Conservation (phyloP, 2,888 invertebrate genomes). For the Drosophila cognata region DNA sequence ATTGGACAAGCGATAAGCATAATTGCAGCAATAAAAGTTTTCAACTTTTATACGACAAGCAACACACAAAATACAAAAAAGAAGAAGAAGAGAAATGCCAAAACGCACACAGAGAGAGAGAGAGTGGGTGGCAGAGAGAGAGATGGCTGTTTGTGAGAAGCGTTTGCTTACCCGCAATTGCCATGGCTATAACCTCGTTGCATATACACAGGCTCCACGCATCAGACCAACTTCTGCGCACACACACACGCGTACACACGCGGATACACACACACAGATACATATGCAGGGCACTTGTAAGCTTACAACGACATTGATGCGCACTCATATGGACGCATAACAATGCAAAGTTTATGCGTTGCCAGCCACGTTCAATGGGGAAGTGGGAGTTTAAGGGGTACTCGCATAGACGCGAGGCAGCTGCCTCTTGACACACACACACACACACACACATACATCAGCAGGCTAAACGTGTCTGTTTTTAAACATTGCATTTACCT, state of each 20-base stretch:
- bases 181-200: constrained; percentile 50
- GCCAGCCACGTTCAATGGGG: constrained; percentile 29
- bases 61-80: constrained; percentile 33
- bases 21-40: constrained; percentile 85
- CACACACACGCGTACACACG: constrained; percentile 13
- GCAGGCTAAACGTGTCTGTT: constrained; percentile 11
- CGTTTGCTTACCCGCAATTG: constrained; percentile 64
- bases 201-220: constrained; percentile 29
- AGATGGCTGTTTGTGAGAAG: constrained; percentile 36
- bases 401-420: constrained; percentile 26
- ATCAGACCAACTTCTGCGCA: constrained; percentile 8
- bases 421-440: constrained; percentile 33
- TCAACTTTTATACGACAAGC: constrained; percentile 79
- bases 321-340: constrained; percentile 74
- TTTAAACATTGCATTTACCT: constrained; percentile 76
- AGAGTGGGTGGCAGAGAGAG: not conserved
- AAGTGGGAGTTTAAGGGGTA: not conserved
- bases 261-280: constrained; percentile 2
- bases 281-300: constrained; percentile 26
- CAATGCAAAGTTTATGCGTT: constrained; percentile 79
- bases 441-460: constrained; percentile 16
- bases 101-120: constrained; percentile 6
- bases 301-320: constrained; percentile 58
- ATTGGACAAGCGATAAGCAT: constrained; percentile 82
- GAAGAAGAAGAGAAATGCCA: constrained; percentile 16